These are phyloP conservation scores for Aplysina aerophoba DNA, from an alignment of 37 sponge, comb jelly and placozoan genomes.

Conservation along the genomic window DNA sequence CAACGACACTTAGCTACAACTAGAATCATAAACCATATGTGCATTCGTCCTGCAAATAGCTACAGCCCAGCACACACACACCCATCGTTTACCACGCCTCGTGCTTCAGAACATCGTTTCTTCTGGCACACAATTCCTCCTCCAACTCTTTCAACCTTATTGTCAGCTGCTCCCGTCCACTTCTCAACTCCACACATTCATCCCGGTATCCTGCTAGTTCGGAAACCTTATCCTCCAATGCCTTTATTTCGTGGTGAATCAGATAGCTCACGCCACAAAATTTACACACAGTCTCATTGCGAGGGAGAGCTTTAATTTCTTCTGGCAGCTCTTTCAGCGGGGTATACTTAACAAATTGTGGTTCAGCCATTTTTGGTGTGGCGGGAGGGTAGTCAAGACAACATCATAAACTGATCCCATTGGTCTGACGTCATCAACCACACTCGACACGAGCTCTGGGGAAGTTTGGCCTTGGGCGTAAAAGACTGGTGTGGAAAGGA, in stretches of 20 bases:
- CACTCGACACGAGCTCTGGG: too few relatives aligned
- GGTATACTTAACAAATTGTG: not conserved
- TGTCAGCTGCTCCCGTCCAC: not conserved
- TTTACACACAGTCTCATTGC: constrained; percentile 76
- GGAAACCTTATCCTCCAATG: constrained; percentile 51
- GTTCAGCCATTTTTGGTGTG: constrained; percentile 16
- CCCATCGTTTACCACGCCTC: too few relatives aligned
- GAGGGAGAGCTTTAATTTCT: constrained; percentile 59
- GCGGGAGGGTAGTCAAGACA: too few relatives aligned
- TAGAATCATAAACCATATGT: not conserved
- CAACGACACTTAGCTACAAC: not conserved
- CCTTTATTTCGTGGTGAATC: constrained; percentile 80
- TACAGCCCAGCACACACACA: too few relatives aligned
- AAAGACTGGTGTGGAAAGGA: too few relatives aligned
- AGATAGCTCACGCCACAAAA: constrained; percentile 90
- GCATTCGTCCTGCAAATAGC: too few relatives aligned
- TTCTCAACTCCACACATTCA: not conserved
- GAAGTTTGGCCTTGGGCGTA: too few relatives aligned
- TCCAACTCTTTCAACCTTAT: not conserved
- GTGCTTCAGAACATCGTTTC: too few relatives aligned
- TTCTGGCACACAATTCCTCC: not conserved
- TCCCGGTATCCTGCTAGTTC: constrained; percentile 23
- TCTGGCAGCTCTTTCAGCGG: constrained; percentile 66
- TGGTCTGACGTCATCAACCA: not conserved
- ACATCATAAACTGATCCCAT: not conserved